phyloP scores from a whole-genome alignment of 92 coral and sea anemone species.

The Porites rus region DNA sequence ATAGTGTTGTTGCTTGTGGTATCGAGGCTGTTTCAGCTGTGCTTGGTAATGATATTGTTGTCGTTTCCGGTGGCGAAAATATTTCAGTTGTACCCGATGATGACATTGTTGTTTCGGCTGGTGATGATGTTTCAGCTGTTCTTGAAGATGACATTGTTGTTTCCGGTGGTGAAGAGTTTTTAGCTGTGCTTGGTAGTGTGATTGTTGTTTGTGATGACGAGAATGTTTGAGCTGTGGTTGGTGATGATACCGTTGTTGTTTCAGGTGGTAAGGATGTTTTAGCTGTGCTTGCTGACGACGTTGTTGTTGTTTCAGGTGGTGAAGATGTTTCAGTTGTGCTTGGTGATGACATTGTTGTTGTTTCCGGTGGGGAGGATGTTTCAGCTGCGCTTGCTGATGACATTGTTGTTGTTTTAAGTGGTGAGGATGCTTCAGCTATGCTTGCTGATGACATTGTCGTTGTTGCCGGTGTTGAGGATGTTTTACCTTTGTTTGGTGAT shows the following conservation, averaged over 20 bases:
- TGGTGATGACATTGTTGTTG: background rate
- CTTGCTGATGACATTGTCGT: background rate
- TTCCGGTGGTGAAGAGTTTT: background rate
- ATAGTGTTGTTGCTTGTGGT: too few relatives aligned
- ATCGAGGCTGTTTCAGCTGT: too few relatives aligned
- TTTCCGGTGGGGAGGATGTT: background rate
- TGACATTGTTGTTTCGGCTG: background rate
- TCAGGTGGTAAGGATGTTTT: constrained; percentile 13
- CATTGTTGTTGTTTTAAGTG: constrained; percentile 16
- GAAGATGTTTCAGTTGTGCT: background rate
- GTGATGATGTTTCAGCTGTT: background rate
- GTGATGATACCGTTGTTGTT: background rate
- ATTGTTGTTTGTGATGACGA: background rate
- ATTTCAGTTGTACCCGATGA: background rate
- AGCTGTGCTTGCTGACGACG: constrained; percentile 4
- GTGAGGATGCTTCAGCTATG: constrained; percentile 7
- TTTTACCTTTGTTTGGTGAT: background rate
- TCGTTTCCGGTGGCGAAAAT: background rate
- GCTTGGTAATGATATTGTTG: background rate
- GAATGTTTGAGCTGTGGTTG: constrained; percentile 20
- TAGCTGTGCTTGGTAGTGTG: background rate
- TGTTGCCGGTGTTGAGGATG: background rate
- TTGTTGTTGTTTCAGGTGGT: background rate
- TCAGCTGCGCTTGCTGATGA: background rate
- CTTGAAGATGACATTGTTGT: background rate